Evolutionary conservation across 2,113 vertebrate genomes (phyloP), one percentile per base, ranked within the genome.

Genomic region (Lipotes vexillifer): DNA sequence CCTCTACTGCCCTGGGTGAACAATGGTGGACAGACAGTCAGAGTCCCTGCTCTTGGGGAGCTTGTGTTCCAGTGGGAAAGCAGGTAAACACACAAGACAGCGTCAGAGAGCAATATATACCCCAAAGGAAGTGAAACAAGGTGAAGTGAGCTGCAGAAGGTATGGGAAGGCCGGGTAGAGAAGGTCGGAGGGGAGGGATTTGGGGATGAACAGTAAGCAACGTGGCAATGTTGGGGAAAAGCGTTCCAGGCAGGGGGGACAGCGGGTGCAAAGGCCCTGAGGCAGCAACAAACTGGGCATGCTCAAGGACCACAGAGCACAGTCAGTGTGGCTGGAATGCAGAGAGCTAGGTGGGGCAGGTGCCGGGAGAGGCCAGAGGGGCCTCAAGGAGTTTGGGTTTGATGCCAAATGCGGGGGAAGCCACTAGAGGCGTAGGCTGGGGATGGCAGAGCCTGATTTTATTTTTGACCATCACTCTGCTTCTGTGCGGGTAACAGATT

Each of bases 291-390:
- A 38, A 23, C 20, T 38, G n/a, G 18, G 13, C 61, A 0, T 4
- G 17, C 31, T 33, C 2, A 36, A 4, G 2, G 49, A 20, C 29
- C 11, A 9, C 14, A 27, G 27, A 2, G 38, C 4, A 8, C 10
- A 5, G 57, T 29, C 49, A 25, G 29, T 1, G 23, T 25, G 65
- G 31, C 63, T 29, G 44, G 72, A 36, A 36, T 3, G 5, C 21
- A 33, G 15, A 14, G 15, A 55, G 33, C 8, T 1, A 15, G 21
- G 15, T 9, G 23, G 31, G 3, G 44, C 2, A 2, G 72, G 15
- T 4, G 2, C 18, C 13, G 0, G 2, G 2, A 2, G 41, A 49
- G 12, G 17, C 52, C 44, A 46, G 25, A 17, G 49, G 6, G n/a
- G 52, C 31, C 75, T 3, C 5, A 0, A 11, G 17, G 27, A 52